phyloP scores from a whole-genome alignment of 2,797 vertebrate genomes.

The Notolepis coatsorum region DNA sequence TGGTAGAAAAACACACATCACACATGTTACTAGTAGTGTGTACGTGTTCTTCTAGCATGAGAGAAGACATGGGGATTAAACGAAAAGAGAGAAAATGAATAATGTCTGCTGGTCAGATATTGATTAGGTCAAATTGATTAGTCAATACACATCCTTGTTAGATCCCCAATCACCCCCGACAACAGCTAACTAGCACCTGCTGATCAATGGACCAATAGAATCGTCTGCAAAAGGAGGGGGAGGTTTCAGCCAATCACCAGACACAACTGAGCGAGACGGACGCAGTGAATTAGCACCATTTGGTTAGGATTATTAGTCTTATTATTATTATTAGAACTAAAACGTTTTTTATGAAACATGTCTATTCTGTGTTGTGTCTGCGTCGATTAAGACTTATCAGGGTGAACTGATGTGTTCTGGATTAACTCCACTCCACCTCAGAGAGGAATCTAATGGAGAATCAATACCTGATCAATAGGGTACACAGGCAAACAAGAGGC shows the following conservation, averaged over 20 bases:
- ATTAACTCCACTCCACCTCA: constrained; percentile 91
- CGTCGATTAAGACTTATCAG: constrained; percentile 69
- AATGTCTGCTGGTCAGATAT: constrained; percentile 91
- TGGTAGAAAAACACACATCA: no score
- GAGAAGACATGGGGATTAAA: constrained; percentile 61
- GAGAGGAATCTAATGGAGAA: constrained; percentile 98
- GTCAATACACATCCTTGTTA: constrained; percentile 98
- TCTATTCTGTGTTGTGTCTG: constrained; percentile 50
- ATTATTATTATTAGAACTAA: no score
- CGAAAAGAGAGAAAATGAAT: constrained; percentile 78
- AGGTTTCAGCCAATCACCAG: constrained; percentile 81
- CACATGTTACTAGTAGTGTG: no score
- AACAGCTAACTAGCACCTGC: constrained; percentile 92
- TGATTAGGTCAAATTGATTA: constrained; percentile 99
- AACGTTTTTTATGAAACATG: constrained; percentile 50
- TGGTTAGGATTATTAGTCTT: constrained; percentile 21
- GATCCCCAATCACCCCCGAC: constrained; percentile 93
- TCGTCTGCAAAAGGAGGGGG: constrained; percentile 73
- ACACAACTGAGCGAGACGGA: constrained; percentile 62
- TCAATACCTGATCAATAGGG: constrained; percentile 95
- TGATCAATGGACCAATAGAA: constrained; percentile 96
- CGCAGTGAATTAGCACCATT: constrained; percentile 17
- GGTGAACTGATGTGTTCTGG: constrained; percentile 69
- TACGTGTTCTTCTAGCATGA: no score
- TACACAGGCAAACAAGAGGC: constrained; percentile 53